A percentile compares a stretch with the other conserved stretches of the same genome.
Evolutionary conservation across 2,797 vertebrate species (phyloP).

Genomic region (Threskiornis aethiopicus): DNA sequence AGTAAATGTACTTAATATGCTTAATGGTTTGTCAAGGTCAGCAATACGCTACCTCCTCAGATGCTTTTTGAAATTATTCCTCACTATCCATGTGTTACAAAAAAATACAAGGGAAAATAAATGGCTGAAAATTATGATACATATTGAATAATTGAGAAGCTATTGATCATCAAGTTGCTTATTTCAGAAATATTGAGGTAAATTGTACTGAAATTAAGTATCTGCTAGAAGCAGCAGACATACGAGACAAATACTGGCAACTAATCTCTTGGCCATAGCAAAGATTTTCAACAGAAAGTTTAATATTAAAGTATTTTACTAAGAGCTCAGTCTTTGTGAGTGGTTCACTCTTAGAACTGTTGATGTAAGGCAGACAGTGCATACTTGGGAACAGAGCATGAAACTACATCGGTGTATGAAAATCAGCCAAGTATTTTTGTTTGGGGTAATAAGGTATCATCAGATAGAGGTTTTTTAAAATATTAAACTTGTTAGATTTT

Average conservation of each 20-base stretch:
- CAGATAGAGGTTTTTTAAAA: neutral
- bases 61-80: neutral
- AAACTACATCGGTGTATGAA: neutral
- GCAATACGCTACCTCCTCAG: neutral
- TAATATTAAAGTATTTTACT: neutral
- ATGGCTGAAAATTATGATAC: neutral
- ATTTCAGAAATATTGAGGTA: neutral
- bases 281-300: neutral
- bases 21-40: neutral
- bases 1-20: neutral
- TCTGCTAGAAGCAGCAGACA: neutral
- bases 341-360: neutral
- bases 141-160: neutral
- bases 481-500: neutral
- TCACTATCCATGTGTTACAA: neutral
- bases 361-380: neutral
- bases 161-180: neutral
- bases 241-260: neutral
- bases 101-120: neutral
- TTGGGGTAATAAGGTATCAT: neutral
- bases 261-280: neutral
- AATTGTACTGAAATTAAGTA: neutral
- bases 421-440: neutral
- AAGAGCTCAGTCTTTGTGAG: neutral
- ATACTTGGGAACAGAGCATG: neutral